Conservation (phyloP, 2,113 vertebrate species). For the Rutilus rutilus region DNA sequence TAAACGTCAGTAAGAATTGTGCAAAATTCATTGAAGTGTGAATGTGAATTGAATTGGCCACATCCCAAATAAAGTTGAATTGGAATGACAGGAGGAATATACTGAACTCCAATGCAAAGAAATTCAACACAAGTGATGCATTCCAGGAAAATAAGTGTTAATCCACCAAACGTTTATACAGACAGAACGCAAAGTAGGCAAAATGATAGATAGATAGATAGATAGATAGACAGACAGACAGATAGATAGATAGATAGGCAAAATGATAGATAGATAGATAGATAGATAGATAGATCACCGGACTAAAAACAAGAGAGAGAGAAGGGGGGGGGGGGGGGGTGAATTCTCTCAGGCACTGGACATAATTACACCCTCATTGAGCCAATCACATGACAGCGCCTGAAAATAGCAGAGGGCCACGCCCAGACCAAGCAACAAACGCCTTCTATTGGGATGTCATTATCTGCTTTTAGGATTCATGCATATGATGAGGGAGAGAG, state of each 20-base stretch:
- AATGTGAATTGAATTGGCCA: background rate
- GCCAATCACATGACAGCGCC: constrained; percentile 69
- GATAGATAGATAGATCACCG: constrained; percentile 32
- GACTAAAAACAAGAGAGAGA: constrained; percentile 57
- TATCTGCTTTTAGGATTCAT: constrained; percentile 61
- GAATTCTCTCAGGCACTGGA: constrained; percentile 54
- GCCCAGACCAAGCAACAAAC: constrained; percentile 74
- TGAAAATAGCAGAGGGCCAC: constrained; percentile 74
- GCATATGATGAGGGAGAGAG: constrained; percentile 21
- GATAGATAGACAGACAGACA: background rate
- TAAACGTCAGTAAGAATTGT: background rate
- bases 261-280: background rate
- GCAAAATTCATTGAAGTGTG: background rate
- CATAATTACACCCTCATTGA: constrained; percentile 74
- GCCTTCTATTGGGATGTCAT: constrained; percentile 67
- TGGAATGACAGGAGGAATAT: background rate
- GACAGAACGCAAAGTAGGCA: too few relatives aligned
- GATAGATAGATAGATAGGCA: background rate
- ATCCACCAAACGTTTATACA: background rate
- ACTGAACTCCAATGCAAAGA: background rate
- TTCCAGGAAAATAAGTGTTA: background rate
- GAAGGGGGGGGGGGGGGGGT: constrained; percentile 6
- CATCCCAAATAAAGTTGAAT: background rate
- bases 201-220: background rate
- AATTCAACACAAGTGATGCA: background rate